Conservation (phyloP, 2,888 invertebrate species). For the Alitta virens region DNA sequence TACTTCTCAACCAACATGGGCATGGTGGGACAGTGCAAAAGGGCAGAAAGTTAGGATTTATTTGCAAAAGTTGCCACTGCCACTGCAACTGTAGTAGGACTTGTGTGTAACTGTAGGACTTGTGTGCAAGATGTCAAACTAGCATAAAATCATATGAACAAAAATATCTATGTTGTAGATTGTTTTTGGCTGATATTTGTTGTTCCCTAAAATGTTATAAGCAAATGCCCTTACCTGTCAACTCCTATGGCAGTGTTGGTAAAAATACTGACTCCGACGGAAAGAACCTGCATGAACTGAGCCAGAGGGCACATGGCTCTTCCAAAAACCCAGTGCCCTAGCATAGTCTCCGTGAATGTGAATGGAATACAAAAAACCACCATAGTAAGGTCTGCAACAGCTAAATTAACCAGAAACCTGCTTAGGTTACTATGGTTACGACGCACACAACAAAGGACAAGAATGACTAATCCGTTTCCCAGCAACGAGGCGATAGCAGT, state of each 20-base stretch:
- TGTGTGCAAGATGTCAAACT: too few relatives aligned
- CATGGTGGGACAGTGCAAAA: too few relatives aligned
- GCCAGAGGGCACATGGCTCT: constrained; percentile 55
- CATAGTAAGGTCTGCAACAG: constrained; percentile 33
- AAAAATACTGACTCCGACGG: constrained; percentile 28
- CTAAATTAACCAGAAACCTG: constrained; percentile 30
- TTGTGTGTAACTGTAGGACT: too few relatives aligned
- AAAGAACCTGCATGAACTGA: constrained; percentile 34
- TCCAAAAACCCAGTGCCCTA: constrained; percentile 54
- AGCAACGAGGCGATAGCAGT: constrained; percentile 21
- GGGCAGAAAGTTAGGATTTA: too few relatives aligned
- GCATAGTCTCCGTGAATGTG: constrained; percentile 57
- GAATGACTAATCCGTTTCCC: constrained; percentile 28
- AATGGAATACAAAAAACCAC: constrained; percentile 35
- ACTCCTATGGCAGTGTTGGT: constrained; percentile 32
- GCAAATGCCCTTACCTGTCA: constrained; percentile 24
- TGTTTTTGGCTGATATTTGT: too few relatives aligned
- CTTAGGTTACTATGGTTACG: constrained; percentile 25
- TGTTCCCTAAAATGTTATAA: too few relatives aligned
- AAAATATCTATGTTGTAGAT: too few relatives aligned
- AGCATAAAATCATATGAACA: too few relatives aligned
- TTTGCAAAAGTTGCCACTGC: too few relatives aligned
- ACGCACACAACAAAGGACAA: constrained; percentile 25
- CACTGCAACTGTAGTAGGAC: too few relatives aligned
- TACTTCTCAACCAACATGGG: too few relatives aligned